Percentiles rank a stretch among this genome's conserved stretches.
These are phyloP conservation scores for Phoxinus phoxinus DNA, from an alignment of 2,113 vertebrate genomes.

Conservation along the genomic window DNA sequence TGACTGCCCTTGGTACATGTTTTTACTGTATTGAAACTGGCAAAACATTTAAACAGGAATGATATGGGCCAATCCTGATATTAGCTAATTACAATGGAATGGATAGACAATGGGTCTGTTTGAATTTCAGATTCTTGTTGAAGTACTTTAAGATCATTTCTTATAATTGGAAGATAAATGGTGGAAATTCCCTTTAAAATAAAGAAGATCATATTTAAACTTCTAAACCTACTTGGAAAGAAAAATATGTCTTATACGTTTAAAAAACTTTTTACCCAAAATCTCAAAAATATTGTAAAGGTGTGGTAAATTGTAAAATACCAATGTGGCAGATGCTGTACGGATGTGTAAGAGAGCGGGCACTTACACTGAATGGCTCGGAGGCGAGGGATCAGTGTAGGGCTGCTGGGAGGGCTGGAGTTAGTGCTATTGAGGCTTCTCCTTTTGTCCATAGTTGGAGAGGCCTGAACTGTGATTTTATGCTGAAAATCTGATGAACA, in stretches of 20 bases:
- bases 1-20: neutral
- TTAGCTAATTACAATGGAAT: neutral
- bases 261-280: neutral
- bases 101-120: neutral
- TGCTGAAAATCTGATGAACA: constrained; percentile 89
- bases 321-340: neutral
- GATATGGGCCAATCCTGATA: neutral
- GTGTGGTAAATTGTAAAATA: neutral
- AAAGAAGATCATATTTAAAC: neutral
- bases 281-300: neutral
- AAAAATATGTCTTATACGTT: neutral
- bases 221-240: neutral
- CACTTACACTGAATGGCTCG: constrained; percentile 92
- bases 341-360: neutral
- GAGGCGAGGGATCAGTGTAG: constrained; percentile 90
- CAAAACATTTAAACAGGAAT: neutral
- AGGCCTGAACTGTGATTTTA: constrained; percentile 97
- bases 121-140: neutral
- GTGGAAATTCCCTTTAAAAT: neutral
- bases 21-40: neutral
- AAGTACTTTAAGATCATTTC: neutral
- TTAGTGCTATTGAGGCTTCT: constrained; percentile 88
- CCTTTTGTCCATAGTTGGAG: constrained; percentile 91
- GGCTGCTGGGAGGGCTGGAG: constrained; percentile 91
- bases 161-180: neutral